Conservation (phyloP, 2,888 invertebrate genomes). For the Lacanobia oleracea region DNA sequence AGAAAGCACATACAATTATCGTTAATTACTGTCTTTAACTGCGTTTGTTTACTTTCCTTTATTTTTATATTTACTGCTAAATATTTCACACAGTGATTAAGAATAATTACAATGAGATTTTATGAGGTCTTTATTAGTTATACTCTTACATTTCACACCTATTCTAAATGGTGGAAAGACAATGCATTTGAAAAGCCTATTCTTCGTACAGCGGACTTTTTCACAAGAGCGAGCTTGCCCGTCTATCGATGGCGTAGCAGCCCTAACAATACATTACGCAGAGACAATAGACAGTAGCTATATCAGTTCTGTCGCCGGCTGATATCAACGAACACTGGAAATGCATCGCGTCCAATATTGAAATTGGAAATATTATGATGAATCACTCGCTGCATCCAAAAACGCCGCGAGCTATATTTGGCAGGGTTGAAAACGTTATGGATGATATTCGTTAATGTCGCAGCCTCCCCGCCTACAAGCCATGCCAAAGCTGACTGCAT, state of each 20-base stretch:
- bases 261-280: slow-evolving; percentile 66
- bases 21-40: slow-evolving; percentile 45
- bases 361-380: slow-evolving; percentile 61
- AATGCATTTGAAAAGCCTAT: slow-evolving; percentile 1
- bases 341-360: slow-evolving; percentile 73
- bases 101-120: slow-evolving; percentile 36
- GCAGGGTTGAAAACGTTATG: slow-evolving; percentile 42
- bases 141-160: slow-evolving; percentile 29
- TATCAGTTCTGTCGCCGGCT: slow-evolving; percentile 66
- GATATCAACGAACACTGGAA: slow-evolving; percentile 73
- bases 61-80: slow-evolving; percentile 31
- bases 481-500: slow-evolving; percentile 29
- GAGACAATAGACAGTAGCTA: slow-evolving; percentile 72
- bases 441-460: slow-evolving; percentile 51
- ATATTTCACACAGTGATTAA: slow-evolving; percentile 64
- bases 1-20: slow-evolving; percentile 65
- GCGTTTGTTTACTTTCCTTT: slow-evolving; percentile 60
- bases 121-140: slow-evolving; percentile 23
- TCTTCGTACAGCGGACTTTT: slow-evolving; percentile 3
- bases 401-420: slow-evolving; percentile 55
- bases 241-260: slow-evolving; percentile 24
- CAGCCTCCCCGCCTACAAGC: slow-evolving; percentile 50
- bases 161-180: slow-evolving; percentile 9
- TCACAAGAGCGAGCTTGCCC: not conserved
- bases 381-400: slow-evolving; percentile 65